Evolutionary conservation across 1,140 invertebrate species (phyloP).

Genomic region (Pentalonia nigronervosa): DNA sequence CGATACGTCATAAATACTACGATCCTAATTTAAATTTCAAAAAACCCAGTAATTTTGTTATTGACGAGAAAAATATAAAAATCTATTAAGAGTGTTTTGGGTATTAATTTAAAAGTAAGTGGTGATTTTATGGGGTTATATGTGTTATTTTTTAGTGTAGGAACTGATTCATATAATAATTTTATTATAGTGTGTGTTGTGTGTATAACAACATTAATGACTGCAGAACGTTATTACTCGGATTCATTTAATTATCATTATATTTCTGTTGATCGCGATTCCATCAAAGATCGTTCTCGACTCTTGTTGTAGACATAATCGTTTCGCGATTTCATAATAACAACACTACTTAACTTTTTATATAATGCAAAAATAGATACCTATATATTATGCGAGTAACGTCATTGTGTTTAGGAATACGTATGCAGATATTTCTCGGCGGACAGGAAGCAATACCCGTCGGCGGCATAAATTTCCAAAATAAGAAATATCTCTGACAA

Average conservation of each 20-base stretch:
- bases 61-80: too few species aligned
- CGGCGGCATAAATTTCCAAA: not conserved
- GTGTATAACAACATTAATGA: not conserved
- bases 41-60: not conserved
- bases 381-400: not conserved
- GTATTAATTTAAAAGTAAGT: too few species aligned
- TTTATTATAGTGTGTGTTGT: not conserved
- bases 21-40: not conserved
- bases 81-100: not conserved
- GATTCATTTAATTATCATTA: slow-evolving; percentile 15
- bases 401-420: not conserved
- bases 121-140: not conserved
- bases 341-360: not conserved
- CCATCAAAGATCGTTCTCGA: not conserved
- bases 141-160: not conserved
- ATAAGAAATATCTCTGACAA: not conserved
- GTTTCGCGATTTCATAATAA: not conserved
- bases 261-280: not conserved
- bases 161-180: not conserved
- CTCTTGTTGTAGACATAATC: not conserved
- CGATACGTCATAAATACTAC: too few species aligned
- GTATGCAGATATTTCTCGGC: not conserved
- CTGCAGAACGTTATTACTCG: not conserved
- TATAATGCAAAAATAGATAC: not conserved
- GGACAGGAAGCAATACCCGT: not conserved